These are phyloP conservation scores for Daktulosphaira vitifoliae DNA, from an alignment of 1,140 invertebrate genomes.

Conservation along the genomic window DNA sequence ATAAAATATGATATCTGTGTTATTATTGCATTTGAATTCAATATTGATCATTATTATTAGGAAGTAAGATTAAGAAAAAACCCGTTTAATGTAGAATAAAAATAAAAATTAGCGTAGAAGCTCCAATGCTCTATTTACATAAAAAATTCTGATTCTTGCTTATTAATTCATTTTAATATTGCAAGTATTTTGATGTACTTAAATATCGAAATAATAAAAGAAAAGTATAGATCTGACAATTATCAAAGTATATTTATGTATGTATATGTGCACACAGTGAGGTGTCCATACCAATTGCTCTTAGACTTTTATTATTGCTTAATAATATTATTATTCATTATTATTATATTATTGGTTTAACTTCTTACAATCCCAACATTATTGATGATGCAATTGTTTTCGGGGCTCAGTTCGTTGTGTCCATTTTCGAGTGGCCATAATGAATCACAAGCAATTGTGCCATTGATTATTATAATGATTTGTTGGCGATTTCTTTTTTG, in stretches of 20 bases:
- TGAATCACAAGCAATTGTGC: constrained; percentile 13
- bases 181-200: neutral
- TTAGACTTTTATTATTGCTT: constrained; percentile 31
- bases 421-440: constrained; percentile 29
- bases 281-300: too few species aligned
- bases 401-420: constrained; percentile 30
- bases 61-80: too few species aligned
- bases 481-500: constrained; percentile 20
- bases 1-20: constrained; percentile 20
- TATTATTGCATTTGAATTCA: constrained; percentile 5
- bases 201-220: constrained; percentile 19
- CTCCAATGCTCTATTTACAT: too few species aligned
- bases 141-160: too few species aligned
- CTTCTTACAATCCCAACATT: constrained; percentile 13
- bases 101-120: too few species aligned
- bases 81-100: too few species aligned
- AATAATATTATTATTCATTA: constrained; percentile 12
- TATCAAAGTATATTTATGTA: constrained; percentile 3
- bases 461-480: constrained; percentile 18
- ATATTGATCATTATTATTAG: too few species aligned
- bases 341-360: constrained; percentile 21
- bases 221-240: constrained; percentile 18
- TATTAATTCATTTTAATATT: too few species aligned
- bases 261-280: constrained; percentile 14
- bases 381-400: constrained; percentile 27